phyloP scores from a whole-genome alignment of 2,888 invertebrate species.

The Muschampia plurimacula region DNA sequence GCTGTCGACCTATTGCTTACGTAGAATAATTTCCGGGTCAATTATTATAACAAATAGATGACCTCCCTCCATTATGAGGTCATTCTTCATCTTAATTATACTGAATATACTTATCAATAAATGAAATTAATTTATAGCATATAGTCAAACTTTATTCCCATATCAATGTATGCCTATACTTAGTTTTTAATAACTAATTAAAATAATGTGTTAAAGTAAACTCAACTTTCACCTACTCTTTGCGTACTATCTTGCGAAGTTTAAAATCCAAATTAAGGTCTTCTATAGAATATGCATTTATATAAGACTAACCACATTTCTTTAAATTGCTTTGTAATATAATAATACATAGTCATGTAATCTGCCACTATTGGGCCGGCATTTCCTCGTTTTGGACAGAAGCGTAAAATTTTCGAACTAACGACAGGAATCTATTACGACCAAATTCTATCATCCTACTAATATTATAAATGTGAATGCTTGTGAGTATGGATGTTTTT shows the following conservation, averaged over 20 bases:
- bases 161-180: not conserved
- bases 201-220: too few relatives aligned
- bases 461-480: too few relatives aligned
- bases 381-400: too few relatives aligned
- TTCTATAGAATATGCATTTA: not conserved
- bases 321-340: not conserved
- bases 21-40: constrained; percentile 69
- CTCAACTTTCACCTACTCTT: too few relatives aligned
- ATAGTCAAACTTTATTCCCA: not conserved
- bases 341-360: not conserved
- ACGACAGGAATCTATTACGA: too few relatives aligned
- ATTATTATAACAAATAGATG: constrained; percentile 68
- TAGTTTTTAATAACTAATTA: too few relatives aligned
- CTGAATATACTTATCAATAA: not conserved
- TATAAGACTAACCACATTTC: not conserved
- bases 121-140: not conserved
- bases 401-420: too few relatives aligned
- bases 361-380: not conserved
- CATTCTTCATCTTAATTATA: constrained; percentile 52
- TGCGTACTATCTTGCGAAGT: not conserved
- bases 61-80: constrained; percentile 63
- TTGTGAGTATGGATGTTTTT: too few relatives aligned
- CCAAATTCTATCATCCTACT: too few relatives aligned
- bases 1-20: constrained; percentile 60
- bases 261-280: not conserved